Evolutionary conservation across 2,888 invertebrate genomes (phyloP).

Genomic region (Eutolmus rufibarbis): DNA sequence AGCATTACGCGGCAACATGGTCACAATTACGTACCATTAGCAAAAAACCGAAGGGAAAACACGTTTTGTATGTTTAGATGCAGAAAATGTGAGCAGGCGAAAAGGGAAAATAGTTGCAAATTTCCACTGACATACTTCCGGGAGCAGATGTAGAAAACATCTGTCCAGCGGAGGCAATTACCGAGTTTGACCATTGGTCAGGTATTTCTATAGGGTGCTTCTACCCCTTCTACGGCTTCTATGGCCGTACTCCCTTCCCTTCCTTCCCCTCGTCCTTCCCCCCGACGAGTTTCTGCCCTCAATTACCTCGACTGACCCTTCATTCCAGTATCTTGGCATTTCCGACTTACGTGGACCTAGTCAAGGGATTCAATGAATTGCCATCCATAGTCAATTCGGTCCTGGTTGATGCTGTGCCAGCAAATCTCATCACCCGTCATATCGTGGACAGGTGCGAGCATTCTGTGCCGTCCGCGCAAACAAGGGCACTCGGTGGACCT

Average conservation of each 20-base stretch:
- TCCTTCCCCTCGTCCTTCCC: neutral
- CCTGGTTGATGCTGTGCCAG: neutral
- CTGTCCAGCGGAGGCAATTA: neutral
- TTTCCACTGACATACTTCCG: neutral
- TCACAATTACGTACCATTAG: neutral
- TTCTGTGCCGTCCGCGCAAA: neutral
- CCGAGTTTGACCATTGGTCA: neutral
- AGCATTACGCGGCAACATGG: neutral
- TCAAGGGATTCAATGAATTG: neutral
- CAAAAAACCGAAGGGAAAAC: neutral
- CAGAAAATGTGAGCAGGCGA: neutral
- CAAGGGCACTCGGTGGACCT: neutral
- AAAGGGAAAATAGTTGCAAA: neutral
- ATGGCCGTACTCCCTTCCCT: neutral
- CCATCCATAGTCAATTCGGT: neutral
- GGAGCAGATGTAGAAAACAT: neutral
- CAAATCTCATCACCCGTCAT: neutral
- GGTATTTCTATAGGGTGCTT: neutral
- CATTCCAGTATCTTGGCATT: neutral
- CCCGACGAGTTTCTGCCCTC: neutral
- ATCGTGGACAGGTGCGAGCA: neutral
- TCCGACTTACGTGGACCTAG: neutral
- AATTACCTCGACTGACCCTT: neutral
- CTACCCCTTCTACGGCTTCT: neutral
- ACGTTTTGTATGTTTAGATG: neutral